Conservation (phyloP, 1,140 invertebrate genomes). For the Whitmania pigra region DNA sequence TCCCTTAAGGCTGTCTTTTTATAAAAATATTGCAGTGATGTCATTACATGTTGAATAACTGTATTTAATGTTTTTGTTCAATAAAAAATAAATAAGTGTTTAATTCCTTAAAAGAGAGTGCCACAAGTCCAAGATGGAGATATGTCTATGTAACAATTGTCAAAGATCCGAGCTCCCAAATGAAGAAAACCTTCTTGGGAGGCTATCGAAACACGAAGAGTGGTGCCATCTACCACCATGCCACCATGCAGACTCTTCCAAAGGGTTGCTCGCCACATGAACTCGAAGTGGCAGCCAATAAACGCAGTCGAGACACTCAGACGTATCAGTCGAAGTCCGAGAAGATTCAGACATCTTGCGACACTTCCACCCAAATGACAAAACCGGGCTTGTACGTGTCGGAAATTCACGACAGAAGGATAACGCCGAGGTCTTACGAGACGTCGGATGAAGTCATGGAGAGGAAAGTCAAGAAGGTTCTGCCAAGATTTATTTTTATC, state of each 20-base stretch:
- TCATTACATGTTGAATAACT: no score
- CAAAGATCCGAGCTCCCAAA: no score
- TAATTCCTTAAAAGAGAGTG: no score
- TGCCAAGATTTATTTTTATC: background rate
- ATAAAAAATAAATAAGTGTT: no score
- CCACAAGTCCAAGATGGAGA: no score
- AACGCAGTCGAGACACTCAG: conserved; percentile 37
- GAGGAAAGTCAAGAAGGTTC: conserved; percentile 31
- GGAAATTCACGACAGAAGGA: conserved; percentile 36
- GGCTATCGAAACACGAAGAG: conserved; percentile 39
- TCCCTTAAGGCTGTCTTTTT: no score
- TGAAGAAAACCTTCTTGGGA: conserved; percentile 28
- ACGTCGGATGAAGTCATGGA: conserved; percentile 38
- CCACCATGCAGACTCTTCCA: conserved; percentile 38
- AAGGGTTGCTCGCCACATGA: conserved; percentile 31
- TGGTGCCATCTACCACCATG: conserved; percentile 39
- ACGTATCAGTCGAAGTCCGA: conserved; percentile 36
- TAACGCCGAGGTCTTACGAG: conserved; percentile 38
- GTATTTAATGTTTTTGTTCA: no score
- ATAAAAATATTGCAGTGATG: no score
- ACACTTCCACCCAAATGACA: conserved; percentile 43
- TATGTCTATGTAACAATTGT: no score
- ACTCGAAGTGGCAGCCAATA: conserved; percentile 25
- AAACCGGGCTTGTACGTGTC: conserved; percentile 39
- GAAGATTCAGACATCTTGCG: conserved; percentile 38